Percentiles rank a stretch among this genome's conserved stretches.
Evolutionary conservation across 2,797 vertebrate species (phyloP).

Genomic region (Amazona ochrocephala): DNA sequence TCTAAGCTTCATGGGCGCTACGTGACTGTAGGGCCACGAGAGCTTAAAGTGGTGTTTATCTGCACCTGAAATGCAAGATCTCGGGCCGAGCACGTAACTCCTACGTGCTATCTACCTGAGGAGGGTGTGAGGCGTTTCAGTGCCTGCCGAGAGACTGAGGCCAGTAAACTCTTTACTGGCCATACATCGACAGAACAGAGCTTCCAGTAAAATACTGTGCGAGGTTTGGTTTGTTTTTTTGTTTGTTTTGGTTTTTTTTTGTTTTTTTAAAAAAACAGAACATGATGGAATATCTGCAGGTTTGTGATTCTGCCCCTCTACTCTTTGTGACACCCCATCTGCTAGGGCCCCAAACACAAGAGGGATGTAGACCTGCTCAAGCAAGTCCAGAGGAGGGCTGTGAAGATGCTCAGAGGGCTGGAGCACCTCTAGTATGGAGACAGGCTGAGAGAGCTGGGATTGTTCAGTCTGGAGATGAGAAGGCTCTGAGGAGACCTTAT

Average conservation of each 20-base stretch:
- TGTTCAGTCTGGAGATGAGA: background rate
- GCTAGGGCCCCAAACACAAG: background rate
- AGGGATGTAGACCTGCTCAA: background rate
- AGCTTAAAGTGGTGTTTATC: background rate
- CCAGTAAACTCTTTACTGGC: background rate
- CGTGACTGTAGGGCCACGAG: accelerated
- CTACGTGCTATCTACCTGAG: accelerated
- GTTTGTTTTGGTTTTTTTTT: accelerated
- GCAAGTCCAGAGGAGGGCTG: background rate
- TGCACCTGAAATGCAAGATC: accelerated
- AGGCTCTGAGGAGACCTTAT: background rate
- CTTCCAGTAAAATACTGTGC: background rate
- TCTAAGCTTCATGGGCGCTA: accelerated
- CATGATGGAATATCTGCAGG: accelerated
- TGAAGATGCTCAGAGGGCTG: background rate
- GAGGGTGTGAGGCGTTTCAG: accelerated
- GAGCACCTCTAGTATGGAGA: background rate
- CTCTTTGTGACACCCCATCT: background rate
- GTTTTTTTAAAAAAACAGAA: background rate
- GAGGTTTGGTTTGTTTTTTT: background rate
- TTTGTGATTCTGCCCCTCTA: background rate
- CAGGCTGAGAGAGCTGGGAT: background rate
- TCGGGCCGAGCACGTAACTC: accelerated
- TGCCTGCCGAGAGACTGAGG: background rate
- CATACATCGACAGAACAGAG: accelerated